A percentile compares a stretch with the other conserved stretches of the same genome.
Conservation (phyloP, 1,140 invertebrate species). For the Eriosoma lanigerum region DNA sequence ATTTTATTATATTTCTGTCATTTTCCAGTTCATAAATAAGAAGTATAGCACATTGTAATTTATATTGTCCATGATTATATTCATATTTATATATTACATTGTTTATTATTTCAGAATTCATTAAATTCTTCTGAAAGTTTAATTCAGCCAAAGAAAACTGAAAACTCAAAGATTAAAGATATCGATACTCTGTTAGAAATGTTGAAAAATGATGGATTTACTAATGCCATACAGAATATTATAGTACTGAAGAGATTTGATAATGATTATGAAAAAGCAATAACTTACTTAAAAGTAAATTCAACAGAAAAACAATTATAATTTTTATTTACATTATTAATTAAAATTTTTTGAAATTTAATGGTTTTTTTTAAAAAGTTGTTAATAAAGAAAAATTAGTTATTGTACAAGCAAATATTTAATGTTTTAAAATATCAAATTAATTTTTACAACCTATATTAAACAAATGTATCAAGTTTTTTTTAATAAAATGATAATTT, state of each 20-base stretch:
- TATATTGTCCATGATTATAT: background rate
- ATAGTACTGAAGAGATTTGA: constrained; percentile 35
- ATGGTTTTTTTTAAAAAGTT: too few species aligned
- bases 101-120: background rate
- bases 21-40: too few species aligned
- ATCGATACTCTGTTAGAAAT: constrained; percentile 8
- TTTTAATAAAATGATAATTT: too few species aligned
- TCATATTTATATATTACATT: background rate
- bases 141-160: background rate
- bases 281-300: constrained; percentile 13
- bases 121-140: background rate
- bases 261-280: constrained; percentile 26
- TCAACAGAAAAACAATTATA: background rate
- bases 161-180: background rate
- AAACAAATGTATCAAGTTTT: too few species aligned
- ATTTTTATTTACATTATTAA: background rate
- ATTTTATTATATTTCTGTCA: too few species aligned
- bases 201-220: background rate
- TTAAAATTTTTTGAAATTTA: too few species aligned
- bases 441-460: too few species aligned
- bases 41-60: too few species aligned
- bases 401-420: too few species aligned
- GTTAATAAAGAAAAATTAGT: too few species aligned
- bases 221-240: constrained; percentile 42
- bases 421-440: too few species aligned